Base-by-base conservation (phyloP, 2,797 vertebrate genomes). In the Clangula hyemalis region DNA sequence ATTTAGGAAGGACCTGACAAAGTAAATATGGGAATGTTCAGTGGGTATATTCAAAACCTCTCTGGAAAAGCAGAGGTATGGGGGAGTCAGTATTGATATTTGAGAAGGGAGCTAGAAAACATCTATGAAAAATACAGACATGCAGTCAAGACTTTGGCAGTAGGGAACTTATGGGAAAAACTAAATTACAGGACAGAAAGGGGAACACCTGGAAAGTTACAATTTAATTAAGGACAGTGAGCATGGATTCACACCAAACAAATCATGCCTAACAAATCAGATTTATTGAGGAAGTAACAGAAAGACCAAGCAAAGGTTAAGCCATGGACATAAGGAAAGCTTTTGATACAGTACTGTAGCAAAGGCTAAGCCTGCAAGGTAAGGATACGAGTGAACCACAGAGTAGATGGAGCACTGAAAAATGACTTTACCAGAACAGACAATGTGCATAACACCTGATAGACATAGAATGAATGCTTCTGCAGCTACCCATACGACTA, bases 221-320 rank as follows among this genome's bases (percentile, higher is more conserved):
- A 47, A 95, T 95, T 97, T 95, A 97, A 97, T 96, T 96, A 97
- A 96, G 96, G 96, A 97, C 79, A 95, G 87, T 95, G 93, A 49
- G 69, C 80, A 86, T 32, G 12, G 91, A 94, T 97, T 96, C 93
- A 84, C 85, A 93, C 95, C 94, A 86, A 97, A 92, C 16, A 5
- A 95, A 90, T 90, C 85, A 30, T 95, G 96, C 93, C 95, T 96
- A 96, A 95, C 90, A 96, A 96, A 96, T 96, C 94, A 97, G 96
- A 97, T 96, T 97, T 97, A 97, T 95, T 87, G 94, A 97, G 95
- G 94, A 97, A 96, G 92, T 92, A 94, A 96, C 91, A 95, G 89
- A 94, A 97, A 93, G 90, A 95, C 85, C 83, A 95, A 83, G 76
- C 18, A 71, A 91, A 97, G 93, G 93, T 95, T 97, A 95, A 97